A percentile compares a stretch with the other conserved stretches of the same genome.
These are phyloP conservation scores for Mobula hypostoma DNA, from an alignment of 2,113 vertebrate genomes.

Conservation along the genomic window DNA sequence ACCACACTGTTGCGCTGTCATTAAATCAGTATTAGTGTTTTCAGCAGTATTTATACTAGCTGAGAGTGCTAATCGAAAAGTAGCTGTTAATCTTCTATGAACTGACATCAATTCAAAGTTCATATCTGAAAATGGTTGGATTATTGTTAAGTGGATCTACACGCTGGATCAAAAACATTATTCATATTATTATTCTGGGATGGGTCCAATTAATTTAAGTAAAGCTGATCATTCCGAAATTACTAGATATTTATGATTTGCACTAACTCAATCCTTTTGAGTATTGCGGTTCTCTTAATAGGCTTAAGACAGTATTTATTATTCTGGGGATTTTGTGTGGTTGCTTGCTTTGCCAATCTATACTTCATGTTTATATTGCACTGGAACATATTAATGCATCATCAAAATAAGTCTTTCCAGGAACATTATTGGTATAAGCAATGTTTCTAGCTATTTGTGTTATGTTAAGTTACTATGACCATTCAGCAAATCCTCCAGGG, in stretches of 20 bases:
- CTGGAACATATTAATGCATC: neutral
- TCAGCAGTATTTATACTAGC: neutral
- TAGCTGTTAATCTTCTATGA: neutral
- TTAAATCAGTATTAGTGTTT: neutral
- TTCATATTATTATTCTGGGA: neutral
- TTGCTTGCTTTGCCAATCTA: neutral
- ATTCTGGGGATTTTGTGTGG: neutral
- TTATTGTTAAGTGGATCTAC: neutral
- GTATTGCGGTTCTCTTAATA: neutral
- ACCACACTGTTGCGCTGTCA: neutral
- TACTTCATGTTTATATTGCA: neutral
- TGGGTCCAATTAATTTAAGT: neutral
- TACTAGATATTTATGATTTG: neutral
- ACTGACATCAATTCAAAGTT: neutral
- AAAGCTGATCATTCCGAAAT: neutral
- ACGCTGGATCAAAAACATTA: neutral
- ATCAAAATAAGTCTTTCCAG: neutral
- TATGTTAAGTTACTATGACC: neutral
- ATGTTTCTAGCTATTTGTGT: neutral
- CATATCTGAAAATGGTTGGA: neutral
- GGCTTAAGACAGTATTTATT: slow-evolving; percentile 11
- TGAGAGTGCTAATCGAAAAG: slow-evolving; percentile 18
- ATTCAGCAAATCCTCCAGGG: neutral
- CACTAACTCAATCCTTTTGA: neutral
- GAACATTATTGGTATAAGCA: neutral